Conservation (phyloP, 1,140 invertebrate species). For the Anastrepha obliqua region DNA sequence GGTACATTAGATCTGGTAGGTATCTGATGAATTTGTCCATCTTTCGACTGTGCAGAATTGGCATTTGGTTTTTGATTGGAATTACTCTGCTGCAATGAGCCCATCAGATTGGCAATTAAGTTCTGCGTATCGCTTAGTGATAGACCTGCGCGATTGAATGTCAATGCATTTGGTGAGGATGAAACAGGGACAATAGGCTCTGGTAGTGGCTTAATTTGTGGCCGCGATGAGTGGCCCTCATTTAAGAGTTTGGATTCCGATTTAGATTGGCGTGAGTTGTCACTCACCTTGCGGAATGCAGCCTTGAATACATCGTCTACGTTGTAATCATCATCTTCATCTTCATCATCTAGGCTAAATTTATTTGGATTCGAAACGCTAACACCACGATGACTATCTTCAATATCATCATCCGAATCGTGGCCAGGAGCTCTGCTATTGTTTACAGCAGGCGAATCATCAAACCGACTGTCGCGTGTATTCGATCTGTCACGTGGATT, state of each 20-base stretch:
- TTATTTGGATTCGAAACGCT: slow-evolving; percentile 59
- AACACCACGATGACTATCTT: slow-evolving; percentile 54
- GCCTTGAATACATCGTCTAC: slow-evolving; percentile 82
- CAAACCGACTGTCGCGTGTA: slow-evolving; percentile 22
- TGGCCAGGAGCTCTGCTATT: slow-evolving; percentile 57
- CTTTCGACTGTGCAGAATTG: slow-evolving; percentile 1
- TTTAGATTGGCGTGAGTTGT: slow-evolving; percentile 74
- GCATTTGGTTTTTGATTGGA: slow-evolving; percentile 55
- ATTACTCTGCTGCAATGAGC: slow-evolving; percentile 75
- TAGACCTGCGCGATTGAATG: slow-evolving; percentile 67
- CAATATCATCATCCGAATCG: slow-evolving; percentile 64
- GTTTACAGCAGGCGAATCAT: slow-evolving; percentile 39
- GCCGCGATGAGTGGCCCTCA: slow-evolving; percentile 45
- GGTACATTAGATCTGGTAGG: slow-evolving; percentile 38
- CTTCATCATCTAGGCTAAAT: slow-evolving; percentile 75
- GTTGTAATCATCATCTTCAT: slow-evolving; percentile 82
- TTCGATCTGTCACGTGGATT: slow-evolving; percentile 24
- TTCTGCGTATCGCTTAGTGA: slow-evolving; percentile 78
- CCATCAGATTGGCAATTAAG: slow-evolving; percentile 80
- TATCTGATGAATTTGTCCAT: slow-evolving; percentile 37
- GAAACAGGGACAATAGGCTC: slow-evolving; percentile 57
- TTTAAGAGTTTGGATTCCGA: slow-evolving; percentile 64
- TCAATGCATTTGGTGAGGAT: slow-evolving; percentile 63
- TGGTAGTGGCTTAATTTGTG: not conserved
- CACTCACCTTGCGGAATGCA: slow-evolving; percentile 64